Conservation (phyloP, 2,113 vertebrate species). For the Balaeniceps rex region DNA sequence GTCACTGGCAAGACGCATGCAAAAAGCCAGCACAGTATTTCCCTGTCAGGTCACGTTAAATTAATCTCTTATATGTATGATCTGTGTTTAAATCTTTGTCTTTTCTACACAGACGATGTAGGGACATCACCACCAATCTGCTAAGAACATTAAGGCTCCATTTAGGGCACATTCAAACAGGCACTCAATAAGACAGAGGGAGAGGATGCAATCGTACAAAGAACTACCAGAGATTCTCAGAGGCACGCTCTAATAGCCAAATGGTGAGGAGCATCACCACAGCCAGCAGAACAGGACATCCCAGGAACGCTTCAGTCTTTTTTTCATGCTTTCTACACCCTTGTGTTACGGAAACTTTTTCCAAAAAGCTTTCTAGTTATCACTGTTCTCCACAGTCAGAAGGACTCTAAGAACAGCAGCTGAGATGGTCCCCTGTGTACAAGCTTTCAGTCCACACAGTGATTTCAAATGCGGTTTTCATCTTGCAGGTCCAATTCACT, state of each 20-base stretch:
- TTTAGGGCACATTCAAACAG: background rate
- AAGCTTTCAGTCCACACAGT: background rate
- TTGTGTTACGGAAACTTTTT: background rate
- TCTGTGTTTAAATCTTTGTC: background rate
- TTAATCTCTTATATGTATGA: background rate
- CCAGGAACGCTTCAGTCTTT: background rate
- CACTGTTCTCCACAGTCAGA: background rate
- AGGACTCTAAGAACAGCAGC: background rate
- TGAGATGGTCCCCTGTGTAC: background rate
- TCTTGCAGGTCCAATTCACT: background rate
- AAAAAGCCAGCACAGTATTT: background rate
- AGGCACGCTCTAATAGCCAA: background rate
- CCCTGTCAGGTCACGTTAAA: accelerated
- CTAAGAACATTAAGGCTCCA: background rate
- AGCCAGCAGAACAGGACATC: background rate
- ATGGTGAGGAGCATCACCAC: background rate
- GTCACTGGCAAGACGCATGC: background rate
- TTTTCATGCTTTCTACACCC: background rate
- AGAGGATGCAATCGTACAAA: background rate
- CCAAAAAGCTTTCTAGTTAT: background rate
- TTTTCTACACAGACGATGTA: background rate
- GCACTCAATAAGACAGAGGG: background rate
- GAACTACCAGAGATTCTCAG: background rate
- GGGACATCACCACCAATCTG: background rate
- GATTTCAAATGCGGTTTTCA: background rate